Evolutionary conservation across 2,797 vertebrate genomes (phyloP).

Genomic region (Sparidentex hasta): DNA sequence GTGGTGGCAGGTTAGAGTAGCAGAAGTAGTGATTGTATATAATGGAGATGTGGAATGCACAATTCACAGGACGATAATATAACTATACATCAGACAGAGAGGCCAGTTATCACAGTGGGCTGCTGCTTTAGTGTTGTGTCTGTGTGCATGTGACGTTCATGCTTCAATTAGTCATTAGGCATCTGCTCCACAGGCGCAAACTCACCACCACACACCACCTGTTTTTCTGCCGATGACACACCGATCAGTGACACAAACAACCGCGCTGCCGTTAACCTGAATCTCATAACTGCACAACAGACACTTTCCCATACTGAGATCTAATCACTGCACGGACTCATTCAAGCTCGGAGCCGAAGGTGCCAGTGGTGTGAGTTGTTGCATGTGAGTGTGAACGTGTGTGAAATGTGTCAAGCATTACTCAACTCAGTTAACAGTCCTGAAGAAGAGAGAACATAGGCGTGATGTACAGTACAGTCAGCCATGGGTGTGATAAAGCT

Average conservation of each 20-base stretch:
- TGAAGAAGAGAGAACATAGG: neutral
- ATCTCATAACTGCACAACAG: neutral
- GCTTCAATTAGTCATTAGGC: constrained; percentile 32
- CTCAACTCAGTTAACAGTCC: neutral
- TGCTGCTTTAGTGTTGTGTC: neutral
- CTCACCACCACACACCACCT: constrained; percentile 11
- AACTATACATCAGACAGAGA: neutral
- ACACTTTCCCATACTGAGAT: neutral
- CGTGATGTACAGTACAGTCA: neutral
- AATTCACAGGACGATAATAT: constrained; percentile 10
- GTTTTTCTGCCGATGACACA: constrained; percentile 26
- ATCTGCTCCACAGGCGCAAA: constrained; percentile 25
- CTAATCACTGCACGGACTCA: neutral
- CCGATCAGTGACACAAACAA: constrained; percentile 23
- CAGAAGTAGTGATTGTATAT: neutral
- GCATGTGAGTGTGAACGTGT: constrained; percentile 7
- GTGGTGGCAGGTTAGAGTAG: neutral
- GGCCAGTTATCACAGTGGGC: neutral
- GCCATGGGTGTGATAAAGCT: neutral
- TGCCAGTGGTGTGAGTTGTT: neutral
- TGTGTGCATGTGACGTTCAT: constrained; percentile 6
- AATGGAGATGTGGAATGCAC: constrained; percentile 13
- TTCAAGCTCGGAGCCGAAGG: neutral
- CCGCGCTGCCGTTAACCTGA: neutral
- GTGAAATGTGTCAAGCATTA: constrained; percentile 5